A percentile compares a stretch with the other conserved stretches of the same genome.
These are phyloP conservation scores for Limnephilus marmoratus DNA, from an alignment of 2,888 invertebrate species.

Conservation along the genomic window DNA sequence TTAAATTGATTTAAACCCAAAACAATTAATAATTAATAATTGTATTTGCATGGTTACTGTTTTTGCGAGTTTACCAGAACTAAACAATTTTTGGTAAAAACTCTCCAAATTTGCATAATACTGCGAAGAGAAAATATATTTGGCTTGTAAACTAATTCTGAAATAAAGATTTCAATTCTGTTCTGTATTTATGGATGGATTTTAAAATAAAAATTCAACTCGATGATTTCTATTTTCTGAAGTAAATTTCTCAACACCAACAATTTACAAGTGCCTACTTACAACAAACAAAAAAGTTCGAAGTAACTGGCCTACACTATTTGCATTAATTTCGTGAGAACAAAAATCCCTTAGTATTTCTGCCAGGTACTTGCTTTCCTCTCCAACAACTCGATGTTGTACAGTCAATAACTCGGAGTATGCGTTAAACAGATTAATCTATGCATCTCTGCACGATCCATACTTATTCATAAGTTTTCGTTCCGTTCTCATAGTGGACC, in stretches of 20 bases:
- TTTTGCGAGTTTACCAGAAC: no score
- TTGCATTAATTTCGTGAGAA: conserved; percentile 41
- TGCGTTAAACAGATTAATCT: conserved; percentile 41
- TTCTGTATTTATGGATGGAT: not conserved
- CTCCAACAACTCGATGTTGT: conserved; percentile 23
- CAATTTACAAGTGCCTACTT: not conserved
- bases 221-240: not conserved
- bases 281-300: not conserved
- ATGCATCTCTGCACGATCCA: conserved; percentile 41
- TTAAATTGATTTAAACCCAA: no score
- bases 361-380: not conserved
- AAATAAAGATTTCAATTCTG: not conserved
- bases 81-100: no score
- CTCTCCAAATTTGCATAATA: no score
- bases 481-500: conserved; percentile 22
- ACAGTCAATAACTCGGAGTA: conserved; percentile 42
- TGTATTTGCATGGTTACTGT: no score
- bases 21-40: no score
- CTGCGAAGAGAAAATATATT: no score
- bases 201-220: not conserved
- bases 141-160: no score
- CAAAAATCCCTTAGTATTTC: not conserved
- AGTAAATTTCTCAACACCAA: not conserved
- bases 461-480: conserved; percentile 54
- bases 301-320: not conserved